Conservation (phyloP, 2,888 invertebrate species). For the Gibbula magus region DNA sequence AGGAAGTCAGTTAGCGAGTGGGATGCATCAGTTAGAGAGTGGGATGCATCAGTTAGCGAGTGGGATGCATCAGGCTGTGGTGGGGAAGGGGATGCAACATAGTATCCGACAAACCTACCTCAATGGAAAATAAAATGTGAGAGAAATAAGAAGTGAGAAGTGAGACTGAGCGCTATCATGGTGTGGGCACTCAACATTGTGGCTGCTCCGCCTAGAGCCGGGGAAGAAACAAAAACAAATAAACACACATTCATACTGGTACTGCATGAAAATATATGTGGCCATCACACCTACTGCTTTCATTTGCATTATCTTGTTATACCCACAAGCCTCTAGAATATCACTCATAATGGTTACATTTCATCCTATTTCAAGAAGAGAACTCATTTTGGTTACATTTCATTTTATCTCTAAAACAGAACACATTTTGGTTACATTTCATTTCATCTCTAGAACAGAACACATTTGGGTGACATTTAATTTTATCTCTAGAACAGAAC, state of each 20-base stretch:
- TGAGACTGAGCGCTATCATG: constrained; percentile 5
- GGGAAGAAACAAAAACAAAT: neutral
- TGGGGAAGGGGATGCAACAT: neutral
- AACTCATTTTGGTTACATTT: too few species aligned
- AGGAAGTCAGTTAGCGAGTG: neutral
- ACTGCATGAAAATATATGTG: too few species aligned
- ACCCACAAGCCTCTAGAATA: too few species aligned
- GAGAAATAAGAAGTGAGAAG: constrained; percentile 12
- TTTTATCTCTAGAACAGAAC: too few species aligned
- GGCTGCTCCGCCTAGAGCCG: constrained; percentile 9
- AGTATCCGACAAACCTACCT: neutral
- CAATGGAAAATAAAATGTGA: constrained; percentile 15
- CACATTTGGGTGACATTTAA: too few species aligned
- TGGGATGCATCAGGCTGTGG: neutral
- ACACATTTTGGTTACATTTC: too few species aligned
- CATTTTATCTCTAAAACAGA: too few species aligned
- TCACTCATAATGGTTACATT: too few species aligned
- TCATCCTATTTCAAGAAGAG: too few species aligned
- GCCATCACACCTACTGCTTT: too few species aligned
- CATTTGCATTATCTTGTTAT: too few species aligned
- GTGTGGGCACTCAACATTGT: neutral
- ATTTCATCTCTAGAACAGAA: too few species aligned
- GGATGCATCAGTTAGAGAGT: neutral
- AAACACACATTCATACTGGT: neutral
- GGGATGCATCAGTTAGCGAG: neutral